Conservation (phyloP, 2,797 vertebrate species). For the Siniperca undulata region DNA sequence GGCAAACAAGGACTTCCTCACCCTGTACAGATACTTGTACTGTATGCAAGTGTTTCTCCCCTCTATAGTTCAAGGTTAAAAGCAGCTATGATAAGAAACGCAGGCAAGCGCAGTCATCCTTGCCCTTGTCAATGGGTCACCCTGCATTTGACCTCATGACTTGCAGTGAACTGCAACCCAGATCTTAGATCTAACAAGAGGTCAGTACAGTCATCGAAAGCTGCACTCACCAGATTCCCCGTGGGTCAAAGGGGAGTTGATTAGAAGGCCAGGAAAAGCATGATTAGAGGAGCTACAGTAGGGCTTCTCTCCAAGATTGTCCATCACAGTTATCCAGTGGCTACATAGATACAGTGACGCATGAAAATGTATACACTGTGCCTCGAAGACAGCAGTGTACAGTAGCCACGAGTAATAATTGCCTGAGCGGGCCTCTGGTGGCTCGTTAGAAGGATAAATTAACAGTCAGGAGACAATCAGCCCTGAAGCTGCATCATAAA, state of each 20-base stretch:
- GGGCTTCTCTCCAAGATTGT: conserved; percentile 53
- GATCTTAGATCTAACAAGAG: conserved; percentile 34
- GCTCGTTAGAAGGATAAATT: conserved; percentile 76
- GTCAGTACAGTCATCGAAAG: conserved; percentile 38
- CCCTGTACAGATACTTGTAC: conserved; percentile 7
- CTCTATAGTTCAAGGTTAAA: conserved; percentile 65
- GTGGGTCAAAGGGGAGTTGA: conserved; percentile 44
- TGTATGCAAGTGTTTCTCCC: conserved; percentile 22
- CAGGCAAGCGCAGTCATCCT: conserved; percentile 32
- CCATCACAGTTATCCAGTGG: conserved; percentile 54
- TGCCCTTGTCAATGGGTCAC: conserved; percentile 56
- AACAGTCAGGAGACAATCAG: conserved; percentile 74
- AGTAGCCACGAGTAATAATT: conserved; percentile 53
- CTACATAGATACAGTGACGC: conserved; percentile 44
- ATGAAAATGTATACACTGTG: conserved; percentile 28
- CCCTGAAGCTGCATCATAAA: conserved; percentile 67
- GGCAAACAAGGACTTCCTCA: conserved; percentile 33
- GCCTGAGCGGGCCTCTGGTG: conserved; percentile 57
- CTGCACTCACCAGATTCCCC: conserved; percentile 21
- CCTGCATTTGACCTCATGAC: conserved; percentile 58
- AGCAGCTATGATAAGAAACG: conserved; percentile 36
- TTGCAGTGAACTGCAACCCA: conserved; percentile 41
- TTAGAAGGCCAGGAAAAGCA: conserved; percentile 49
- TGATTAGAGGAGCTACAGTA: conserved; percentile 46
- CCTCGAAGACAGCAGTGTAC: conserved; percentile 35